A percentile compares a stretch with the other conserved stretches of the same genome.
Evolutionary conservation across 1,140 invertebrate genomes (phyloP).

Genomic region (Triops cancriformis): DNA sequence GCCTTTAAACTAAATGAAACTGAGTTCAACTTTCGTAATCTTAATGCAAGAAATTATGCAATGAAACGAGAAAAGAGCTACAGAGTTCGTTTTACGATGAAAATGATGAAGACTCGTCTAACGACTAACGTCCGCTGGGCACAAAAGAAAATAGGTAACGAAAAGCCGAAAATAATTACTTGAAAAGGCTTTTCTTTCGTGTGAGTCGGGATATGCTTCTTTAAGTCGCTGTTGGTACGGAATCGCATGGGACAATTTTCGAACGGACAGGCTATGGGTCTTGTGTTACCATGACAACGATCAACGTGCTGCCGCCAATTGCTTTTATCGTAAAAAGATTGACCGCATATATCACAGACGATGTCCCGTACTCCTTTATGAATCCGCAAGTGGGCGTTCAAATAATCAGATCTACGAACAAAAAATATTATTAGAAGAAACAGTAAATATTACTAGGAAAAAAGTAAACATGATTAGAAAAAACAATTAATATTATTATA

Average conservation of each 20-base stretch:
- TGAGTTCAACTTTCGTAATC: too few species aligned
- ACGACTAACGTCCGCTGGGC: too few species aligned
- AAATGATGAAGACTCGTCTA: too few species aligned
- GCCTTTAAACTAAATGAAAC: too few species aligned
- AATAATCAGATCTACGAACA: constrained; percentile 15
- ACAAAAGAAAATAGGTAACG: too few species aligned
- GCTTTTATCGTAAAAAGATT: constrained; percentile 21
- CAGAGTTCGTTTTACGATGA: too few species aligned
- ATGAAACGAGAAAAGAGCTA: too few species aligned
- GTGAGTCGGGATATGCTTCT: constrained; percentile 44
- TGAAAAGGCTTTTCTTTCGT: constrained; percentile 29
- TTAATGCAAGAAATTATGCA: too few species aligned
- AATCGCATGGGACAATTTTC: not conserved
- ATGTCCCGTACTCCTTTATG: constrained; percentile 22
- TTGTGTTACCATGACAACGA: not conserved
- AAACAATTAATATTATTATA: too few species aligned
- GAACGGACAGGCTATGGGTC: not conserved
- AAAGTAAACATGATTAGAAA: too few species aligned
- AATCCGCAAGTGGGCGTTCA: constrained; percentile 20
- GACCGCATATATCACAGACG: constrained; percentile 23
- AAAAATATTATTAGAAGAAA: not conserved
- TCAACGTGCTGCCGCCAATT: not conserved
- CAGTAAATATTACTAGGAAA: not conserved
- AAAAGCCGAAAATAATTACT: not conserved
- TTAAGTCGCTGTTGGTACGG: constrained; percentile 31